Conservation (phyloP, 2,113 vertebrate species). For the Corythaeola cristata region DNA sequence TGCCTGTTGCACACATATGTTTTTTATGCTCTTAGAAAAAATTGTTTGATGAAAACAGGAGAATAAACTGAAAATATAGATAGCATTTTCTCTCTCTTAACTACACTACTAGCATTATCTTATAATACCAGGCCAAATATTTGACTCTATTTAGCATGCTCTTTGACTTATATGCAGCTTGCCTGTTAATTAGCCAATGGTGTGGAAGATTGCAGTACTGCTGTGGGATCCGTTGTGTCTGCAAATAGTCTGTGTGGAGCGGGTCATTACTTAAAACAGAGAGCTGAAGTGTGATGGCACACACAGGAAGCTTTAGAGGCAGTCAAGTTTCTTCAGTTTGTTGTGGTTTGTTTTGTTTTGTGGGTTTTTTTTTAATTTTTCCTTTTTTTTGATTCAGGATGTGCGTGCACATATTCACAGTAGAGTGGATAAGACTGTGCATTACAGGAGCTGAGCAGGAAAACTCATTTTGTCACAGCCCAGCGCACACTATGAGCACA, state of each 20-base stretch:
- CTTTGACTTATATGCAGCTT: not conserved
- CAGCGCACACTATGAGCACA: not conserved
- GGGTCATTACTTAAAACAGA: not conserved
- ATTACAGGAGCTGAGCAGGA: fast-evolving
- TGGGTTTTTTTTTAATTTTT: not conserved
- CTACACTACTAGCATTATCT: not conserved
- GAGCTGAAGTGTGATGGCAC: not conserved
- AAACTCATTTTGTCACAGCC: not conserved
- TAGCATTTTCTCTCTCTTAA: not conserved
- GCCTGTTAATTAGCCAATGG: not conserved
- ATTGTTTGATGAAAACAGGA: fast-evolving
- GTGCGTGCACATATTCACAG: fast-evolving
- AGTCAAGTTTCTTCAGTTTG: not conserved
- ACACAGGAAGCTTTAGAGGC: not conserved
- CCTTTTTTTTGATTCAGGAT: not conserved
- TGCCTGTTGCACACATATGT: not conserved
- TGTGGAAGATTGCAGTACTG: not conserved
- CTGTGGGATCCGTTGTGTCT: not conserved
- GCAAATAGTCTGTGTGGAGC: not conserved
- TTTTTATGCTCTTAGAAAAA: not conserved
- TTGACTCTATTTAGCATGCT: not conserved
- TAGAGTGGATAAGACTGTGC: fast-evolving
- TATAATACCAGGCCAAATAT: not conserved
- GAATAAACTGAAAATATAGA: not conserved
- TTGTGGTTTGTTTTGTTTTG: no score